These are phyloP conservation scores for Indicator indicator DNA, from an alignment of 2,113 vertebrate genomes.

Conservation along the genomic window DNA sequence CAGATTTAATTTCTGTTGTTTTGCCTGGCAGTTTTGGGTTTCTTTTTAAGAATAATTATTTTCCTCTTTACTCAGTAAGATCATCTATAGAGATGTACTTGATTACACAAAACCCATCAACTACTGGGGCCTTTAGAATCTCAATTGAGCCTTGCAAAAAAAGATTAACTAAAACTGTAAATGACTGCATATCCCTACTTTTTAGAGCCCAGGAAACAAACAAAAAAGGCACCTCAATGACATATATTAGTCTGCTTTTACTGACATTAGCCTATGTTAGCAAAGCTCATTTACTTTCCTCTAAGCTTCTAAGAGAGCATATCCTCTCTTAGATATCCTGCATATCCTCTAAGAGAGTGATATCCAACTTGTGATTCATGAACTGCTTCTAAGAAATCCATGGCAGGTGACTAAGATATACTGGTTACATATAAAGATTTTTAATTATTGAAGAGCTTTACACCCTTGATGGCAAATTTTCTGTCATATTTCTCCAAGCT, in stretches of 20 bases:
- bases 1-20: neutral
- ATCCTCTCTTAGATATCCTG: too few relatives aligned
- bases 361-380: neutral
- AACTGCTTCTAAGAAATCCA: neutral
- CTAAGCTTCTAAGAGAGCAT: neutral
- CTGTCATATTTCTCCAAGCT: neutral
- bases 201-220: neutral
- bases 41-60: neutral
- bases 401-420: neutral
- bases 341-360: neutral
- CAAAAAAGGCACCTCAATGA: neutral
- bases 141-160: neutral
- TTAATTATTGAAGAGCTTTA: neutral
- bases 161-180: neutral
- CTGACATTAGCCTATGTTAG: neutral
- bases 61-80: neutral
- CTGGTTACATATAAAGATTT: neutral
- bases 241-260: neutral
- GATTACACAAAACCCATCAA: neutral
- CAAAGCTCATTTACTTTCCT: neutral
- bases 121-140: neutral
- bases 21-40: neutral
- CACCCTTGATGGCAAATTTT: neutral
- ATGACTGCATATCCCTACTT: neutral
- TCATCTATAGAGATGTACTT: neutral